Evolutionary conservation across 2,888 invertebrate genomes (phyloP).

Genomic region (Cephus pulcher): DNA sequence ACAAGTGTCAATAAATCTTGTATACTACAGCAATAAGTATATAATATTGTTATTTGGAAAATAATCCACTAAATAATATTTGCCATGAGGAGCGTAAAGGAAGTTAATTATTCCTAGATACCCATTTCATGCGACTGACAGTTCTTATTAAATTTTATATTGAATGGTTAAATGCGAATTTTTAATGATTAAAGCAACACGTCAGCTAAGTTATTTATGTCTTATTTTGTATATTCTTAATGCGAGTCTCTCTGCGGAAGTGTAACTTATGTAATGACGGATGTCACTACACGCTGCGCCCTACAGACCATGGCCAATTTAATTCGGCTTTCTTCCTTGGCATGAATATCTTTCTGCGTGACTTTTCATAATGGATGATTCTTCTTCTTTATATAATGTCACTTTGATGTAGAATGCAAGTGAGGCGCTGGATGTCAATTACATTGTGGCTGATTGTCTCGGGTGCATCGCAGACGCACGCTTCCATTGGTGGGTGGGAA

Average conservation of each 20-base stretch:
- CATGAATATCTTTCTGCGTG: background rate
- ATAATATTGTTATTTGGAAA: background rate
- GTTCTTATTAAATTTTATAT: background rate
- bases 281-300: background rate
- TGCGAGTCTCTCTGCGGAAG: background rate
- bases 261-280: background rate
- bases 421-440: constrained; percentile 4
- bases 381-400: constrained; percentile 3
- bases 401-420: background rate
- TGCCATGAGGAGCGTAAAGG: background rate
- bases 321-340: background rate
- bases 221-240: background rate
- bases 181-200: background rate
- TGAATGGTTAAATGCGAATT: background rate
- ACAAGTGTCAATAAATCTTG: background rate
- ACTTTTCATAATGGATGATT: background rate
- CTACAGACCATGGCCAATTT: background rate
- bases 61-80: background rate
- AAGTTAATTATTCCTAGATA: background rate
- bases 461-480: constrained; percentile 15
- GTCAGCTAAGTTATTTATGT: background rate
- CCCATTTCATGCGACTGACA: background rate
- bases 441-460: constrained; percentile 8
- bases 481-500: constrained; percentile 44
- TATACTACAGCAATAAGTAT: background rate